Evolutionary conservation across 1,140 invertebrate species (phyloP).

Genomic region (Diabrotica virgifera): DNA sequence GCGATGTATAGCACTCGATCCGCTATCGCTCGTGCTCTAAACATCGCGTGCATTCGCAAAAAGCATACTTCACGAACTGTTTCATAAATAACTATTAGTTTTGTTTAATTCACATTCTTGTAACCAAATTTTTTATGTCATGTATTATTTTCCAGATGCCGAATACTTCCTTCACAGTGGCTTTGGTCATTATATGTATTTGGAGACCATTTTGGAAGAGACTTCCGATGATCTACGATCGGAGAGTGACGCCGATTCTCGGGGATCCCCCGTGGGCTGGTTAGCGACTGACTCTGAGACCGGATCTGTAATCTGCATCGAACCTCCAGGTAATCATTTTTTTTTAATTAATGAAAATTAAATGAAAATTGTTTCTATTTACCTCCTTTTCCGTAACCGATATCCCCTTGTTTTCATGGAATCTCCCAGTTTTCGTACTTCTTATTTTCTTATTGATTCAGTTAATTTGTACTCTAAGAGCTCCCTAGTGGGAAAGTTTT

Average conservation of each 20-base stretch:
- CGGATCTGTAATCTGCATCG: constrained; percentile 54
- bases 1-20: too few relatives aligned
- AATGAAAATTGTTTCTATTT: not conserved
- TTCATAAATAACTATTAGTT: too few relatives aligned
- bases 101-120: not conserved
- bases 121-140: constrained; percentile 14
- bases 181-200: constrained; percentile 53
- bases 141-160: constrained; percentile 51
- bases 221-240: constrained; percentile 73
- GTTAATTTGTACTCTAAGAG: too few relatives aligned
- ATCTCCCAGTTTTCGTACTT: too few relatives aligned
- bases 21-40: too few relatives aligned
- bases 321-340: constrained; percentile 44
- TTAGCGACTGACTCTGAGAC: constrained; percentile 63
- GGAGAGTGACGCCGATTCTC: constrained; percentile 59
- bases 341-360: not conserved
- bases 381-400: too few relatives aligned
- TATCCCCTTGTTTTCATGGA: too few relatives aligned
- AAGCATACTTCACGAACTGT: too few relatives aligned
- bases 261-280: constrained; percentile 51
- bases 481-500: too few relatives aligned
- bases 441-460: too few relatives aligned
- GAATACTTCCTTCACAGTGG: constrained; percentile 46
- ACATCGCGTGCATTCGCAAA: too few relatives aligned
- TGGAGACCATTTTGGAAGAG: constrained; percentile 76